Evolutionary conservation across 1,140 invertebrate genomes (phyloP), one percentile per base, ranked within the genome.

Genomic region (Eueides isabella): DNA sequence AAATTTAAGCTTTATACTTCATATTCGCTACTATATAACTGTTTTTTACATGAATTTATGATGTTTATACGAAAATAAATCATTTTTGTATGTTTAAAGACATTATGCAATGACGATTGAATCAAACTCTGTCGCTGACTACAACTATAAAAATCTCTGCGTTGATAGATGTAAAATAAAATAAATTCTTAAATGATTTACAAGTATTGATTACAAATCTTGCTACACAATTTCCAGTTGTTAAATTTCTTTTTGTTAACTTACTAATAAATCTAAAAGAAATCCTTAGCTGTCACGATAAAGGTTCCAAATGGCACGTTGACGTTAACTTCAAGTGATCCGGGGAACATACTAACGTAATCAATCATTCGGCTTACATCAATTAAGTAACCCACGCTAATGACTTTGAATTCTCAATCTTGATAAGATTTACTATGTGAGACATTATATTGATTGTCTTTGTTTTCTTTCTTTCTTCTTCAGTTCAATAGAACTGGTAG

Each of bases 301-400:
- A 26, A 26, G 9, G 19, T 23, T 55, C 48, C 9, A 41, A n/a
- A 69, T 44, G n/a, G 38, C 30, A 26, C 33, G 31, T 61, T 62
- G 48, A 71, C 61, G 19, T 61, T 62, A 61, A 63, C 69, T 61
- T 28, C 48, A 44, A 69, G 31, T 61, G 75, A 67, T 74, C 65
- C 61, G 68, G 73, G 71, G 71, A 68, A 75, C 67, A 48, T 48
- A 48, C 16, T 5, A 71, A 71, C 65, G 63, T 75, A 70, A 85
- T 85, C 81, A 75, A 85, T 85, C 83, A 83, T 81, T 68, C 81
- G 74, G 78, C 75, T 80, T 61, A 75, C 79, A 85, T 85, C 81
- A 83, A 85, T 83, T 85, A 84, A 82, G 78, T 77, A 29, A 14
- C 55, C 61, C 23, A 63, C 23, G 61, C 38, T 63, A 55, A 55